These are phyloP conservation scores for Steinernema carpocapsae DNA, from an alignment of 2,888 invertebrate genomes.

Conservation along the genomic window DNA sequence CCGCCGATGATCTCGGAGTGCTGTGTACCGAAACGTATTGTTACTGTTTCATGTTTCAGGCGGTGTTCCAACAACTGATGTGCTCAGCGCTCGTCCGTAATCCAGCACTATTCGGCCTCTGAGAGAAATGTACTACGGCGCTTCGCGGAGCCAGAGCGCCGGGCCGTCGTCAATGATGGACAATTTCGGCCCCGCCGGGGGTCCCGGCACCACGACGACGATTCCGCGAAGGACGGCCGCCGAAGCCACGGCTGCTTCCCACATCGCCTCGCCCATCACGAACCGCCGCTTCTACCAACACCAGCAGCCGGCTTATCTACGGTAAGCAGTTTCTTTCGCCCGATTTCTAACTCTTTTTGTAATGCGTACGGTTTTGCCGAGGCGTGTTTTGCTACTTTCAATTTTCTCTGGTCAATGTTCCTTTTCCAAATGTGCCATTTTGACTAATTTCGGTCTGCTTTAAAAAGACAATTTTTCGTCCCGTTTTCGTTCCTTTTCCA, in stretches of 20 bases:
- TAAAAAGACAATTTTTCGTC: too few species aligned
- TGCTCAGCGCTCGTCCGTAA: neutral
- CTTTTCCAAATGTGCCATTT: too few species aligned
- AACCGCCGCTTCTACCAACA: slow-evolving; percentile 17
- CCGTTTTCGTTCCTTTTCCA: too few species aligned
- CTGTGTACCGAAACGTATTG: neutral
- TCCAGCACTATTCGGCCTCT: neutral
- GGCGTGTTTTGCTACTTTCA: too few species aligned
- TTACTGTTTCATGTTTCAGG: slow-evolving; percentile 8
- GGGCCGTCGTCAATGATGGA: slow-evolving; percentile 29
- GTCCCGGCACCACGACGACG: neutral
- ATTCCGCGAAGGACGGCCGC: neutral
- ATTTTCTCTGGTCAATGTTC: too few species aligned
- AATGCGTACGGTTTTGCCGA: too few species aligned
- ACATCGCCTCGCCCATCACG: slow-evolving; percentile 21
- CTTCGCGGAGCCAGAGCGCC: slow-evolving; percentile 27
- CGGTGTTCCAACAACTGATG: neutral
- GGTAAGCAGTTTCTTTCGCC: neutral
- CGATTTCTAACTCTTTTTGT: too few species aligned
- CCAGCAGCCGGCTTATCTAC: slow-evolving; percentile 24
- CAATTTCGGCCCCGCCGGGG: neutral
- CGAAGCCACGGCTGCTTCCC: slow-evolving; percentile 17
- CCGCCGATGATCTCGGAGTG: neutral
- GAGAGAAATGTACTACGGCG: slow-evolving; percentile 19
- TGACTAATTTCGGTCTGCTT: too few species aligned